phyloP scores from a whole-genome alignment of 2,797 vertebrate genomes.

The Poecilia velifera region DNA sequence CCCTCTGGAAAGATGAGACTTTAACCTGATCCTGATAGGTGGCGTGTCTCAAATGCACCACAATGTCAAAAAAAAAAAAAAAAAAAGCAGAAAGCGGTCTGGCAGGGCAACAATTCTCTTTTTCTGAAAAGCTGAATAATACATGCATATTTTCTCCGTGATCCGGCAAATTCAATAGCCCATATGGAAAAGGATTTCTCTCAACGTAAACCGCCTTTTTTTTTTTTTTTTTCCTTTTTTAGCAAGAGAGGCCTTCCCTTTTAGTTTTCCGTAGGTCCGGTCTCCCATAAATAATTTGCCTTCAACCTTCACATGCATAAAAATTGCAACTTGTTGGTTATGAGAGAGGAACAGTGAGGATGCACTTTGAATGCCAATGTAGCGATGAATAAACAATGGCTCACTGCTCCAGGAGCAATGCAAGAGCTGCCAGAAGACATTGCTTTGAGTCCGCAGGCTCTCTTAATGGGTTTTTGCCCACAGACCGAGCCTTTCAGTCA shows the following conservation, averaged over 20 bases:
- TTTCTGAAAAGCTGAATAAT: constrained; percentile 74
- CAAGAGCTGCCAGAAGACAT: constrained; percentile 77
- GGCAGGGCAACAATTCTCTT: constrained; percentile 57
- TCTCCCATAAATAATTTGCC: constrained; percentile 82
- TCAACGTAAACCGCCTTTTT: constrained; percentile 70
- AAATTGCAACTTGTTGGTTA: constrained; percentile 84
- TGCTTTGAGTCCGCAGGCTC: constrained; percentile 68
- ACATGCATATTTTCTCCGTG: constrained; percentile 71
- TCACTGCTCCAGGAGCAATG: constrained; percentile 71
- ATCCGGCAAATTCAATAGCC: constrained; percentile 72
- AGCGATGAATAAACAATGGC: constrained; percentile 82
- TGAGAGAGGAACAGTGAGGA: constrained; percentile 78
- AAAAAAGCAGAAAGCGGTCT: constrained; percentile 67
- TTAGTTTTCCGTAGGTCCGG: constrained; percentile 68
- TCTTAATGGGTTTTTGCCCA: constrained; percentile 73
- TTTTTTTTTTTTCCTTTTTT: constrained; percentile 56
- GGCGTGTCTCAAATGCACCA: constrained; percentile 69
- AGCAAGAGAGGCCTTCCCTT: constrained; percentile 49
- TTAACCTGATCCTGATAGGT: constrained; percentile 69
- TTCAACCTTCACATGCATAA: constrained; percentile 82
- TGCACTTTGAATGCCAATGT: constrained; percentile 82
- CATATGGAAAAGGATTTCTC: constrained; percentile 72
- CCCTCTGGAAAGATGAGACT: constrained; percentile 70
- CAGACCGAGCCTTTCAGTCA: constrained; percentile 71
- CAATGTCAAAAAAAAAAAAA: constrained; percentile 46